Conservation (phyloP, 2,797 vertebrate species). For the Amniataba percoides region DNA sequence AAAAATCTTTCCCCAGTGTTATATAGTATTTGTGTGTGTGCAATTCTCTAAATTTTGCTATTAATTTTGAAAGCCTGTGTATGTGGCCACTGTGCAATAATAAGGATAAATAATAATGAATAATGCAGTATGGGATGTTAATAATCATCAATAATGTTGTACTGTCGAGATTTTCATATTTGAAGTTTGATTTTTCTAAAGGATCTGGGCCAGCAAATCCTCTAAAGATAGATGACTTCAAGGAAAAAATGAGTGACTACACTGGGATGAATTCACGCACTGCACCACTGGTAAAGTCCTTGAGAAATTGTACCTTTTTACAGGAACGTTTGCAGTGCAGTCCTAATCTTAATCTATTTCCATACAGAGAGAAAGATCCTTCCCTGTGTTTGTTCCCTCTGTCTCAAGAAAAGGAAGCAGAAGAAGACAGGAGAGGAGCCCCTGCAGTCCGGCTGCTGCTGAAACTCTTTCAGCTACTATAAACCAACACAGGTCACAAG, state of each 20-base stretch:
- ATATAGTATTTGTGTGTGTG: not conserved
- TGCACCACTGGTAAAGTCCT: conserved; percentile 76
- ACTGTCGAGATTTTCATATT: conserved; percentile 22
- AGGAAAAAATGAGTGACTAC: conserved; percentile 74
- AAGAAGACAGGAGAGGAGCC: conserved; percentile 65
- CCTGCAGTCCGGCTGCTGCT: conserved; percentile 24
- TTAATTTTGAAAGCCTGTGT: not conserved
- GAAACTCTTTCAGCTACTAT: conserved; percentile 21
- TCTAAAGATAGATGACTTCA: conserved; percentile 81
- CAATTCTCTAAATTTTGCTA: not conserved
- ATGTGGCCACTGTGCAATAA: not conserved
- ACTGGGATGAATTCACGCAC: conserved; percentile 66
- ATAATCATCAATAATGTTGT: not conserved
- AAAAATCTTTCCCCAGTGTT: not conserved
- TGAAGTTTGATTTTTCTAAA: conserved; percentile 67
- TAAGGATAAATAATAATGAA: not conserved
- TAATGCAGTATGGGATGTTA: not conserved
- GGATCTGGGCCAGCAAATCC: conserved; percentile 80
- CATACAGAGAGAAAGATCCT: conserved; percentile 82
- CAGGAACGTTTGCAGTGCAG: not conserved
- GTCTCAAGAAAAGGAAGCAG: conserved; percentile 74
- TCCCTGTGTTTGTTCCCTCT: conserved; percentile 71
- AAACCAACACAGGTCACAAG: conserved; percentile 40
- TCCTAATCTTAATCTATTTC: conserved; percentile 16
- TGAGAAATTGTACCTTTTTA: conserved; percentile 2